Evolutionary conservation across 2,888 invertebrate genomes (phyloP).

Genomic region (Hirtodrosophila histrioides): DNA sequence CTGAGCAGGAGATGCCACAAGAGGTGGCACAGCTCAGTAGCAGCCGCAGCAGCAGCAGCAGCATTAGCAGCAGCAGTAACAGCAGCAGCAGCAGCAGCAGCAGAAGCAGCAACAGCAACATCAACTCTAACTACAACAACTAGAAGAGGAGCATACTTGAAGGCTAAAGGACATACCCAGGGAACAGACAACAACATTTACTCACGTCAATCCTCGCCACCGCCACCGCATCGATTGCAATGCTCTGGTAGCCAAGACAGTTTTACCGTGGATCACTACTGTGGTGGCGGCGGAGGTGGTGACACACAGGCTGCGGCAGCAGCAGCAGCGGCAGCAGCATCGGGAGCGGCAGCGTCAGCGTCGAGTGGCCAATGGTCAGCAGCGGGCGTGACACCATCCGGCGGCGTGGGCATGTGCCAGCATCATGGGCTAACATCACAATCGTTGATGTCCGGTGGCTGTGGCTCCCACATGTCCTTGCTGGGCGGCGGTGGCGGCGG

Average conservation of each 20-base stretch:
- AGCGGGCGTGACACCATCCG: conserved; percentile 74
- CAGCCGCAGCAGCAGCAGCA: conserved; percentile 1
- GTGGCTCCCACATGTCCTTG: conserved; percentile 81
- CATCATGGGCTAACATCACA: conserved; percentile 82
- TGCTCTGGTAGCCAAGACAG: conserved; percentile 85
- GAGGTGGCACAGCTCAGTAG: conserved; percentile 18
- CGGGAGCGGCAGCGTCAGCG: conserved; percentile 53
- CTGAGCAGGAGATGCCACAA: conserved; percentile 28
- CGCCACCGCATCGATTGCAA: conserved; percentile 85
- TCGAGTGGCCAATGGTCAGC: conserved; percentile 76
- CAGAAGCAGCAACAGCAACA: background rate
- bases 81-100: conserved; percentile 1
- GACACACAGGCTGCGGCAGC: conserved; percentile 71
- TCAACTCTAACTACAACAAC: conserved; percentile 9
- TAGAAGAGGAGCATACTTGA: conserved; percentile 28
- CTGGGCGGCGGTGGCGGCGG: conserved; percentile 76
- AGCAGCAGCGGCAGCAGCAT: conserved; percentile 54
- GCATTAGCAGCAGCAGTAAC: conserved; percentile 4
- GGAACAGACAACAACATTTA: conserved; percentile 82
- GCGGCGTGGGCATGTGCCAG: conserved; percentile 76
- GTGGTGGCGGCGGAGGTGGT: conserved; percentile 82
- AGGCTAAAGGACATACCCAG: conserved; percentile 30
- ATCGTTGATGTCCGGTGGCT: conserved; percentile 83
- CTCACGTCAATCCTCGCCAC: conserved; percentile 85
- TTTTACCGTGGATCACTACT: conserved; percentile 85